Conservation (phyloP, 2,113 vertebrate genomes). For the Oreochromis aureus region DNA sequence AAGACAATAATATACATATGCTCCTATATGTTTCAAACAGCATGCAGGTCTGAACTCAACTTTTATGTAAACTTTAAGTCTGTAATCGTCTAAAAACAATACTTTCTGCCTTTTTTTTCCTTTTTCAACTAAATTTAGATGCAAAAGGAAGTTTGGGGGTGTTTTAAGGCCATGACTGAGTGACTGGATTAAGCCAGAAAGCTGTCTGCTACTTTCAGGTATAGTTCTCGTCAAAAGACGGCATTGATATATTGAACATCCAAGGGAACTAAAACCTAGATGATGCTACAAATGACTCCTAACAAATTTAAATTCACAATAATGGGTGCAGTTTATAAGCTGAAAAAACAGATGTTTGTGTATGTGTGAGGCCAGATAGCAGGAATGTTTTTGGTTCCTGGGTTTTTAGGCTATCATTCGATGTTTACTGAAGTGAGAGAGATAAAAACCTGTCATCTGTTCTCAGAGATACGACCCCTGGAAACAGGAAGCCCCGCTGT, state of each 20-base stretch:
- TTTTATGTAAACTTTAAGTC: background rate
- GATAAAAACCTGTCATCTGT: background rate
- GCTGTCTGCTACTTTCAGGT: background rate
- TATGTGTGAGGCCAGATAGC: background rate
- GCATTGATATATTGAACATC: background rate
- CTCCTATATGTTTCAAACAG: no score
- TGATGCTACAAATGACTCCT: background rate
- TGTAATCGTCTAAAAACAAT: background rate
- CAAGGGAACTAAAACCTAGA: background rate
- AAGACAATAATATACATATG: background rate
- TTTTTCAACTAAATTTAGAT: background rate
- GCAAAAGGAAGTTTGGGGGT: background rate
- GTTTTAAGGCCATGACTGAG: background rate
- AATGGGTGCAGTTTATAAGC: accelerated
- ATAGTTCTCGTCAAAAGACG: background rate
- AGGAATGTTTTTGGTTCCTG: background rate
- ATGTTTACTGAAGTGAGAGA: background rate
- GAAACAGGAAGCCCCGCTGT: constrained; percentile 20
- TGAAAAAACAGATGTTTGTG: background rate
- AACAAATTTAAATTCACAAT: background rate
- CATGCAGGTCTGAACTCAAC: background rate
- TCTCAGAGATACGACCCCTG: background rate
- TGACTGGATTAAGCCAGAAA: background rate
- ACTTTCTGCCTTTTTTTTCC: background rate
- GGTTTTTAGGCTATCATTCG: background rate